A percentile compares a stretch with the other conserved stretches of the same genome.
Conservation (phyloP, 2,888 invertebrate genomes). For the Isotomurus palustris region DNA sequence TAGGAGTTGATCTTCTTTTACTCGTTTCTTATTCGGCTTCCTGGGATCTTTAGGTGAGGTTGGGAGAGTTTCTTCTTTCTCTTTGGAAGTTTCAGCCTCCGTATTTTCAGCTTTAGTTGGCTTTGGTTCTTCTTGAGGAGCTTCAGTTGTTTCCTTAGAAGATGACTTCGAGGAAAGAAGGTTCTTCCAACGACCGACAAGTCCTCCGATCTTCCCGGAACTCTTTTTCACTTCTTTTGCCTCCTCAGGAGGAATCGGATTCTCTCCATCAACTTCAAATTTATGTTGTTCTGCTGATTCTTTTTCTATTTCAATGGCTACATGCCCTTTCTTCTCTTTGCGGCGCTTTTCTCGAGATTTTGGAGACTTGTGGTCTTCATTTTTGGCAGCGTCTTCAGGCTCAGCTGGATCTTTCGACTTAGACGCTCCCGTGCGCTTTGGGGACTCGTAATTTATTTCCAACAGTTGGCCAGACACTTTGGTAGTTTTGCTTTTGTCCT, state of each 20-base stretch:
- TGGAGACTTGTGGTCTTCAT: not conserved
- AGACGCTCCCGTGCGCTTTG: not conserved
- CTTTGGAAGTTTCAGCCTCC: not conserved
- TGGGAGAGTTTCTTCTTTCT: not conserved
- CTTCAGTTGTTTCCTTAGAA: too few relatives aligned
- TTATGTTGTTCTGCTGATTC: not conserved
- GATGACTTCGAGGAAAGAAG: too few relatives aligned
- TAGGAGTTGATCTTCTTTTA: not conserved
- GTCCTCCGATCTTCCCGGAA: too few relatives aligned
- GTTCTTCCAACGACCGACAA: too few relatives aligned
- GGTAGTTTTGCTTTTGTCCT: too few relatives aligned
- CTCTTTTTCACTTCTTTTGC: not conserved
- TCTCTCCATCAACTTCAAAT: not conserved
- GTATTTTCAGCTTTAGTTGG: not conserved
- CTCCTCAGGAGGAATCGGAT: not conserved
- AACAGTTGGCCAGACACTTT: too few relatives aligned
- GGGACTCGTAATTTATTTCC: not conserved
- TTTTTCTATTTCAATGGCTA: slow-evolving; percentile 6
- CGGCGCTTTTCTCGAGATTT: not conserved
- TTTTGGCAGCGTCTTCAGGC: not conserved
- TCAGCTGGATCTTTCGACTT: not conserved
- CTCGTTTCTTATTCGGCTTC: not conserved
- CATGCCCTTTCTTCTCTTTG: not conserved
- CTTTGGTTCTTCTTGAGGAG: too few relatives aligned
- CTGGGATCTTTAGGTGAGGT: not conserved